Percentiles rank a stretch among this genome's conserved stretches.
phyloP scores from a whole-genome alignment of 2,797 vertebrate species.

The Furcifer pardalis region DNA sequence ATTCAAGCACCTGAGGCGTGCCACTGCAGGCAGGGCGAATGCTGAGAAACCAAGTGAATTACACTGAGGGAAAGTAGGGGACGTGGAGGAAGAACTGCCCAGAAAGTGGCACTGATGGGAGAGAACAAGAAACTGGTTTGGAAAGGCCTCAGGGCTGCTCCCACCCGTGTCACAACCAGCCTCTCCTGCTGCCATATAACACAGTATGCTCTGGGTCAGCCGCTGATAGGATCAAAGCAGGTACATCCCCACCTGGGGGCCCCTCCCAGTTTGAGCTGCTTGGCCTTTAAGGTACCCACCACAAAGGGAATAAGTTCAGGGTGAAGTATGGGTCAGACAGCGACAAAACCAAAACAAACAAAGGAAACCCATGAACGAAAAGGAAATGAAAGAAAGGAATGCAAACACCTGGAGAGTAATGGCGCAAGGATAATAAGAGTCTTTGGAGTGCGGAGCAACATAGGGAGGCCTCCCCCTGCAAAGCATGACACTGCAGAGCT shows the following conservation, averaged over 20 bases:
- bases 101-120: background rate
- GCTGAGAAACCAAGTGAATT: background rate
- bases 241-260: background rate
- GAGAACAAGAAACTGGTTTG: background rate
- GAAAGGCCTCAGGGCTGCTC: slow-evolving; percentile 28
- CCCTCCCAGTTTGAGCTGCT: slow-evolving; percentile 7
- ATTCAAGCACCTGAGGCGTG: background rate
- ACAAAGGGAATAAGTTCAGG: slow-evolving; percentile 48
- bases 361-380: slow-evolving; percentile 44
- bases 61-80: background rate
- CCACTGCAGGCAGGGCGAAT: background rate
- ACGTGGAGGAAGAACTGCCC: background rate
- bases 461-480: slow-evolving; percentile 57
- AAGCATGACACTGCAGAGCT: slow-evolving; percentile 37
- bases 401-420: slow-evolving; percentile 67
- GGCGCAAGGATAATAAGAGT: slow-evolving; percentile 60
- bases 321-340: slow-evolving; percentile 21
- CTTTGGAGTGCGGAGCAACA: slow-evolving; percentile 64
- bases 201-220: slow-evolving; percentile 3
- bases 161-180: background rate
- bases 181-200: background rate
- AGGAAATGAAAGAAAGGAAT: slow-evolving; percentile 19
- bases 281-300: slow-evolving; percentile 31
- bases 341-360: slow-evolving; percentile 53
- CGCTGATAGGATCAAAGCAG: slow-evolving; percentile 14